Conservation (phyloP, 1,140 invertebrate genomes). For the Drosophila albomicans region DNA sequence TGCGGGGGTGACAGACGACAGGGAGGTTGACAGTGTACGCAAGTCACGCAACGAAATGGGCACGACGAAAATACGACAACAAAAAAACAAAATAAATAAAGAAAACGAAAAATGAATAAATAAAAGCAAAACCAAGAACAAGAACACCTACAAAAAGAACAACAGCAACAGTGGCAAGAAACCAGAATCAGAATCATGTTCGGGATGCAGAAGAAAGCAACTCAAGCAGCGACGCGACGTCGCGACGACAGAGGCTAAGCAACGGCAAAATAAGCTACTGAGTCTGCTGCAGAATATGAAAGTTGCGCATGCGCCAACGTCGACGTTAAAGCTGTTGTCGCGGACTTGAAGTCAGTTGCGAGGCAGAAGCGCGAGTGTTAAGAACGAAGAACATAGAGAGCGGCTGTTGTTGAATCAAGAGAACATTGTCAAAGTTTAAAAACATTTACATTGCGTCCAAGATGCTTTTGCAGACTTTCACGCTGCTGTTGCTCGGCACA, state of each 20-base stretch:
- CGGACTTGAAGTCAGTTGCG: conserved; percentile 69
- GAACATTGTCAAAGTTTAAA: neutral
- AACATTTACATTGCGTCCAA: conserved; percentile 8
- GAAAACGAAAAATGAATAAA: conserved; percentile 51
- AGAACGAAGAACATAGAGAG: conserved; percentile 62
- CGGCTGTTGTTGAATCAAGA: conserved; percentile 4
- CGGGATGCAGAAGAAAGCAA: conserved; percentile 62
- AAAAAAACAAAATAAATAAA: conserved; percentile 27
- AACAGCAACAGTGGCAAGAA: conserved; percentile 17
- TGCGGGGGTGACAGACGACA: conserved; percentile 18
- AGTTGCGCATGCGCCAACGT: conserved; percentile 74
- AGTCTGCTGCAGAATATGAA: conserved; percentile 65
- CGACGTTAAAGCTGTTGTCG: conserved; percentile 51
- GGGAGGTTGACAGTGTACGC: conserved; percentile 45
- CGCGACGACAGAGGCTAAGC: neutral
- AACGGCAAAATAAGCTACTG: conserved; percentile 2
- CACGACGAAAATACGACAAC: conserved; percentile 46
- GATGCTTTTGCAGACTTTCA: conserved; percentile 65
- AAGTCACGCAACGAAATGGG: conserved; percentile 81
- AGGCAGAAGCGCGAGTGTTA: conserved; percentile 68
- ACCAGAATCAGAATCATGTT: conserved; percentile 62
- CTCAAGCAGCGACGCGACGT: conserved; percentile 34
- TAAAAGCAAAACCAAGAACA: conserved; percentile 59
- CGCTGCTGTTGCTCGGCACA: conserved; percentile 30
- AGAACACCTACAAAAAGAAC: conserved; percentile 37